Evolutionary conservation across 1,140 invertebrate genomes (phyloP).

Genomic region (Brachionus koreanus): DNA sequence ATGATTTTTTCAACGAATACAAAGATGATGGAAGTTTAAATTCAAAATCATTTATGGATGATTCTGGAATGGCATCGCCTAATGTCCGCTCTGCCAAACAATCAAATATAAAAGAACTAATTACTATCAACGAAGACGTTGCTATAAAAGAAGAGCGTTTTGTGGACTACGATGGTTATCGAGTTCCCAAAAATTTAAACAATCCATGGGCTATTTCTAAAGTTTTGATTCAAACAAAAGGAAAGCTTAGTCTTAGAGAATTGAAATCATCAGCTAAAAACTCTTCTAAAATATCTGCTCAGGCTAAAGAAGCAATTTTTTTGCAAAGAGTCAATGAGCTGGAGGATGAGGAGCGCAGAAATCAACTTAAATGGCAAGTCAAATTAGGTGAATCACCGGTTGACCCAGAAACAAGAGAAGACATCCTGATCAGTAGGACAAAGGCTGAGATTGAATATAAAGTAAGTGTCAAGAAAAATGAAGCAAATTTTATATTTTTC

Average conservation of each 20-base stretch:
- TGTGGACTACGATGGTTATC: constrained; percentile 20
- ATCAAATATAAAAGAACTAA: constrained; percentile 11
- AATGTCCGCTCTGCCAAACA: not conserved
- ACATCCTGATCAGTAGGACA: constrained; percentile 50
- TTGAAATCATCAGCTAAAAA: not conserved
- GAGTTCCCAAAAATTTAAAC: constrained; percentile 20
- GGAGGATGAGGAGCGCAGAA: constrained; percentile 55
- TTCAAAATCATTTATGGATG: not conserved
- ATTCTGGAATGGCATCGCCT: not conserved
- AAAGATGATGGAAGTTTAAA: not conserved
- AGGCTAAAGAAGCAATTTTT: constrained; percentile 39
- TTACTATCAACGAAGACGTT: not conserved
- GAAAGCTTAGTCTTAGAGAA: constrained; percentile 32
- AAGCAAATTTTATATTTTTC: too few relatives aligned
- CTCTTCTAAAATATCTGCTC: constrained; percentile 20
- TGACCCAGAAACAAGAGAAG: constrained; percentile 47
- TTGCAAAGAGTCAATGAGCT: constrained; percentile 31
- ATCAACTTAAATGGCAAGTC: constrained; percentile 58
- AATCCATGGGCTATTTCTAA: constrained; percentile 40
- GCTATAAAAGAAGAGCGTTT: not conserved
- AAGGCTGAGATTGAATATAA: constrained; percentile 52
- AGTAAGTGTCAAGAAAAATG: too few relatives aligned
- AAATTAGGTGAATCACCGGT: constrained; percentile 55
- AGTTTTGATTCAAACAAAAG: constrained; percentile 41
- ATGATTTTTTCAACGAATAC: constrained; percentile 1